Percentiles rank a stretch among this genome's conserved stretches.
Evolutionary conservation across 92 coral and sea anemone genomes (phyloP).

Genomic region (Umimayanthus kanabou): DNA sequence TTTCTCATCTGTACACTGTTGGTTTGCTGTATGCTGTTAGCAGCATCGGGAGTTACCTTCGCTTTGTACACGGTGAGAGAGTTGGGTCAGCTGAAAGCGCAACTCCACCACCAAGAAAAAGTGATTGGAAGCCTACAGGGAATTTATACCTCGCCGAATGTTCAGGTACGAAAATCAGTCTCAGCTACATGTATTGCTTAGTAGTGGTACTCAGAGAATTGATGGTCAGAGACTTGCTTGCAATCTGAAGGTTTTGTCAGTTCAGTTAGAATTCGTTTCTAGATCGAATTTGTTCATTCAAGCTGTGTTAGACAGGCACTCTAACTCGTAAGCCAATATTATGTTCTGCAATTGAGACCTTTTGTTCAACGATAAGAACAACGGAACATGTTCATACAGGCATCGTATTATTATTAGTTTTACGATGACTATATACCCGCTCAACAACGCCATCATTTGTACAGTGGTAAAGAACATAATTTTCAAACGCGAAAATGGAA

Average conservation of each 20-base stretch:
- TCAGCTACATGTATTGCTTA: too few species aligned
- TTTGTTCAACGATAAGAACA: neutral
- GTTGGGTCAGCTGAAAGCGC: conserved; percentile 51
- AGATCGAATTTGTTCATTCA: too few species aligned
- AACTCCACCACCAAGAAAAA: conserved; percentile 49
- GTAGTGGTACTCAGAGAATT: too few species aligned
- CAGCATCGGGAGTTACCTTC: conserved; percentile 68
- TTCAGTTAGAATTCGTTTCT: too few species aligned
- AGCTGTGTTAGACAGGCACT: neutral
- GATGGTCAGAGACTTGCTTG: too few species aligned
- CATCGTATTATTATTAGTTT: too few species aligned
- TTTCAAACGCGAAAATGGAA: too few species aligned
- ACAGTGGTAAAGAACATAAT: neutral
- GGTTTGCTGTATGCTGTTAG: conserved; percentile 56
- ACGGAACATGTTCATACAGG: neutral
- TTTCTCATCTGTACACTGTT: conserved; percentile 19
- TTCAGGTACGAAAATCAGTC: neutral
- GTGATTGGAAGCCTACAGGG: conserved; percentile 24
- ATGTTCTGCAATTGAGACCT: neutral
- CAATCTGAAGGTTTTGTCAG: too few species aligned
- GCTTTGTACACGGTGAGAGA: conserved; percentile 70
- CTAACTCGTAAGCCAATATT: neutral
- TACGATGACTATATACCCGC: too few species aligned
- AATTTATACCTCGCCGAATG: neutral
- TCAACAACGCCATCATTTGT: neutral